Conservation (phyloP, 1,140 invertebrate genomes). For the Drosophila aff. region DNA sequence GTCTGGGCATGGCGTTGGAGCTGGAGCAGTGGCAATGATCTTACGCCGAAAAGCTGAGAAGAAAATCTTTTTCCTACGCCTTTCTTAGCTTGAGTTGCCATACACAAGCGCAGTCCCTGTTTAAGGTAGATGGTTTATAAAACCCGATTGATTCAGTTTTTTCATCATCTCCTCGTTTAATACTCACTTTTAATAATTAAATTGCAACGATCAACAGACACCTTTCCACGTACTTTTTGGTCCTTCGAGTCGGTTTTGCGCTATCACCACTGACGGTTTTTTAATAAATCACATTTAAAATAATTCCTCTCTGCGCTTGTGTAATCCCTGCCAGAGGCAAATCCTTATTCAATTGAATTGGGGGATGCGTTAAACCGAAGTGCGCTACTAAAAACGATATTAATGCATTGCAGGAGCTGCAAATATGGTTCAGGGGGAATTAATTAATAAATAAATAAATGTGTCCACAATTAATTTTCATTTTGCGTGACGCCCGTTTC, state of each 20-base stretch:
- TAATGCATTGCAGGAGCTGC: constrained; percentile 34
- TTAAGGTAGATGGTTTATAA: background rate
- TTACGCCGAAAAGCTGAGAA: background rate
- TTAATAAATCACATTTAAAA: constrained; percentile 1
- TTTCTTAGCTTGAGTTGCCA: background rate
- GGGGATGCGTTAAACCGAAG: constrained; percentile 7
- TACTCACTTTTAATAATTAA: too few species aligned
- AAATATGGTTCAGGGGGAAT: constrained; percentile 8
- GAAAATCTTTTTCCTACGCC: background rate
- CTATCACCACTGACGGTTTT: background rate
- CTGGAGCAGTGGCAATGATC: background rate
- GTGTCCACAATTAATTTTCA: constrained; percentile 64
- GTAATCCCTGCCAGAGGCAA: constrained; percentile 10
- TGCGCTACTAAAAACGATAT: constrained; percentile 48
- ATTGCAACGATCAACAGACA: background rate
- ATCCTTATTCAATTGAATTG: constrained; percentile 47
- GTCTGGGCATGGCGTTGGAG: background rate
- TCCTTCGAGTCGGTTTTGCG: background rate
- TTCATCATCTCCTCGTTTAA: background rate
- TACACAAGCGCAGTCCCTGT: background rate
- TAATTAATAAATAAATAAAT: constrained; percentile 60
- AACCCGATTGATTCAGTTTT: background rate
- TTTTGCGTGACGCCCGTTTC: constrained; percentile 40
- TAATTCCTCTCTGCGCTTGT: background rate
- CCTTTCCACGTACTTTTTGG: background rate